Evolutionary conservation across 2,113 vertebrate genomes (phyloP).

Genomic region (Sylvicapra grimmia): DNA sequence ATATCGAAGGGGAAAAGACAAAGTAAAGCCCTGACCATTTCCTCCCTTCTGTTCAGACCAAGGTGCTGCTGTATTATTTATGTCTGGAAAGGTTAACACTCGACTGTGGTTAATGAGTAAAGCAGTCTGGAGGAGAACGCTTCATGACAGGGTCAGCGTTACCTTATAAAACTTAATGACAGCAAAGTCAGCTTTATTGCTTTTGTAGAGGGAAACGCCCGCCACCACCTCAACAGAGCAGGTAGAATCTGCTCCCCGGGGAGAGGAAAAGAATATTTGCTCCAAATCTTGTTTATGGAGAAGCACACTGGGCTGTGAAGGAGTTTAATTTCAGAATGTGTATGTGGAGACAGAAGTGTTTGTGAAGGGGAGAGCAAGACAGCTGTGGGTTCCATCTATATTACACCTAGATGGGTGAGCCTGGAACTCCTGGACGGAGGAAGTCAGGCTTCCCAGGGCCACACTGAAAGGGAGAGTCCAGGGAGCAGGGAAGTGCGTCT

Average conservation of each 20-base stretch:
- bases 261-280: background rate
- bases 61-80: slow-evolving; percentile 23
- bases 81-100: slow-evolving; percentile 48
- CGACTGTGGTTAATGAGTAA: slow-evolving; percentile 35
- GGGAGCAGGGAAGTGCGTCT: background rate
- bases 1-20: background rate
- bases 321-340: background rate
- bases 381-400: background rate
- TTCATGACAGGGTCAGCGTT: slow-evolving; percentile 3
- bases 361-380: background rate
- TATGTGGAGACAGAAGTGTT: background rate
- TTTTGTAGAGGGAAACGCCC: background rate
- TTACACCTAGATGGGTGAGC: background rate
- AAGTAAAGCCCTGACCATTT: background rate
- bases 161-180: slow-evolving; percentile 25
- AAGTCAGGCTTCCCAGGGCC: background rate
- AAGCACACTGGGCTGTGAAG: background rate
- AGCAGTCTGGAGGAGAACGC: background rate
- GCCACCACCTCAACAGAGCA: background rate
- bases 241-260: background rate
- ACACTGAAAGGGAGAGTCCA: background rate
- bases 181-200: slow-evolving; percentile 27
- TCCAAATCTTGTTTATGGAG: slow-evolving; percentile 18
- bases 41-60: background rate
- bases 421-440: background rate